phyloP scores from a whole-genome alignment of 2,888 invertebrate genomes.

The Brachypalpus laphriformis region DNA sequence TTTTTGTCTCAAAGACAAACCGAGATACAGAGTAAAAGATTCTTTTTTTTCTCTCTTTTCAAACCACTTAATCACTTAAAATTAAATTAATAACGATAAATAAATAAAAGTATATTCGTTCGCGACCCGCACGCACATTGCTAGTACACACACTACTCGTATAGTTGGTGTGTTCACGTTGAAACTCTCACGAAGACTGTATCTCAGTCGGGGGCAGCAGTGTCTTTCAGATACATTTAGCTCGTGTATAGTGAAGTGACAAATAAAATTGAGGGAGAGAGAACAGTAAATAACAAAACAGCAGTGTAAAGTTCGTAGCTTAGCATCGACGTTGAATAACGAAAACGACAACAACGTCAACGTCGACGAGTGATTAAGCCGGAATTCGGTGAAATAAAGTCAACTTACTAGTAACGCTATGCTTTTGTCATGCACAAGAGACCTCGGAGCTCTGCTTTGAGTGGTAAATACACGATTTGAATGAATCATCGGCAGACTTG shows the following conservation, averaged over 20 bases:
- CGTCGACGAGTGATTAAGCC: constrained; percentile 55
- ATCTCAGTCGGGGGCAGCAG: constrained; percentile 13
- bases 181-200: constrained; percentile 60
- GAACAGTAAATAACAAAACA: background rate
- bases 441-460: constrained; percentile 35
- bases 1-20: background rate
- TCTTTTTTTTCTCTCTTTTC: constrained; percentile 18
- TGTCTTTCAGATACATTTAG: constrained; percentile 49
- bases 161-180: constrained; percentile 49
- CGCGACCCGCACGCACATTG: constrained; percentile 61
- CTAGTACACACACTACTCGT: constrained; percentile 22
- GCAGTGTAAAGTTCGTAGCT: constrained; percentile 19
- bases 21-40: background rate
- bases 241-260: background rate
- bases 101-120: constrained; percentile 30
- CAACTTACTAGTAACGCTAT: constrained; percentile 34
- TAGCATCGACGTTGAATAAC: constrained; percentile 5
- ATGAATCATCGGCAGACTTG: constrained; percentile 62
- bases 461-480: constrained; percentile 34
- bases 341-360: background rate
- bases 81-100: constrained; percentile 71
- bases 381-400: constrained; percentile 66
- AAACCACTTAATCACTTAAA: constrained; percentile 67
- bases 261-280: constrained; percentile 20
- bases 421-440: constrained; percentile 31